These are phyloP conservation scores for Microchirus variegatus DNA, from an alignment of 2,797 vertebrate genomes.

Conservation along the genomic window DNA sequence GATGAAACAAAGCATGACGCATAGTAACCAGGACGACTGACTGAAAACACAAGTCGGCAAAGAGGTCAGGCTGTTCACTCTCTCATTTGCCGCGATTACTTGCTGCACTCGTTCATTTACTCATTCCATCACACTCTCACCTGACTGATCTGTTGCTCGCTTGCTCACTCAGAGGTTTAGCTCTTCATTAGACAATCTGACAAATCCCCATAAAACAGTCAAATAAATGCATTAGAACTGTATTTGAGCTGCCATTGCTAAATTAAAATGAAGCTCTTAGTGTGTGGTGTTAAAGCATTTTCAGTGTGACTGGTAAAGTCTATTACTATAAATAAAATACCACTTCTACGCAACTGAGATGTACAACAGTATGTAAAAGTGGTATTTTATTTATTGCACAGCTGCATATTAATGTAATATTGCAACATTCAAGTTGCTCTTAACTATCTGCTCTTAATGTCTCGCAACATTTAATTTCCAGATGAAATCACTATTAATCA, in stretches of 20 bases:
- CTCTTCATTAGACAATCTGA: slow-evolving; percentile 5
- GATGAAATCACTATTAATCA: no score
- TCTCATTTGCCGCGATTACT: slow-evolving; percentile 65
- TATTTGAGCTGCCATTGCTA: background rate
- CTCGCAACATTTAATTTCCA: no score
- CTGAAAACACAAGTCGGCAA: slow-evolving; percentile 83
- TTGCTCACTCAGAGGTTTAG: slow-evolving; percentile 4
- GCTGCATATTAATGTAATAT: no score
- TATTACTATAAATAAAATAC: no score
- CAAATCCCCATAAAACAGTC: slow-evolving; percentile 2
- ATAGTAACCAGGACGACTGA: slow-evolving; percentile 84
- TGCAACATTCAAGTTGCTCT: no score
- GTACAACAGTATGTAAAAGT: no score
- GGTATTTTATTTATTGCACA: no score
- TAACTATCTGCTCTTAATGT: no score
- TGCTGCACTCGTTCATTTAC: slow-evolving; percentile 51
- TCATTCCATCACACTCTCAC: slow-evolving; percentile 49
- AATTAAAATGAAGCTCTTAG: background rate
- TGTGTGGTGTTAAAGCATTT: background rate
- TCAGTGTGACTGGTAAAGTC: background rate
- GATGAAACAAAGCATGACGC: slow-evolving; percentile 86
- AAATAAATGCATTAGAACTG: background rate
- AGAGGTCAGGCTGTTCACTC: slow-evolving; percentile 80
- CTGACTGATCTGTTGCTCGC: slow-evolving; percentile 37
- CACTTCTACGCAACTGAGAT: no score